Base-by-base conservation (phyloP, 2,888 invertebrate genomes). In the Conops quadrifasciatus region DNA sequence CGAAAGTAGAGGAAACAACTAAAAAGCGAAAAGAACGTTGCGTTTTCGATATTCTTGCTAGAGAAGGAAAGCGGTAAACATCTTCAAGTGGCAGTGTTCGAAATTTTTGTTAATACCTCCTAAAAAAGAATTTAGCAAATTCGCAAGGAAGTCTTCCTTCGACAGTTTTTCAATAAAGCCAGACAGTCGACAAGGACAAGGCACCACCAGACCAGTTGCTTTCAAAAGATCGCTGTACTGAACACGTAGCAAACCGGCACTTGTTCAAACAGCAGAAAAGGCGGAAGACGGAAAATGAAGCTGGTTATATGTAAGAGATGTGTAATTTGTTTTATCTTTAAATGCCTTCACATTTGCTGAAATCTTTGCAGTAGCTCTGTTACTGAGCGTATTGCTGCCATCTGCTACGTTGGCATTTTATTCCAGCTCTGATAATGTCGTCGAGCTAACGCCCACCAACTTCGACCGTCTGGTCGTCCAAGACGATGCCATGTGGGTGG, bases 401-500 rank as follows among this genome's bases (percentile, higher is more conserved):
- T 76, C 13, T 47, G 56, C 47, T 13, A 59, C 73, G 30, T 75
- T 63, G 51, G 81, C 88, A 62, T 86, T 94, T 63, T 94, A 94
- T 80, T 89, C 92, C 15, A 87, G 91, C 1, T 88, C 88, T 26
- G 91, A 93, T 43, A 92, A 92, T 82, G 96, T 98, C 21, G 88
- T 97, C 15, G 93, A 95, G 71, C 87, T 98, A 73, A 96, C 92
- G n/a, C 90, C 93, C 0, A 88, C 88, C 64, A 98, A 96, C 88
- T 98, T 98, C 84, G 92, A 97, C 79, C 90, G 88, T 76, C 87
- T 92, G 78, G 97, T 98, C 4, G 86, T 91, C 62, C 90, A 94
- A 76, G 90, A 94, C 75, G 93, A 97, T 84, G 91, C 92, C 77
- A 87, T 98, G 28, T 98, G 98, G 98, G 87, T 99, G 71, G 94